Evolutionary conservation across 1,140 invertebrate genomes (phyloP).

Genomic region (Helicoverpa zea): DNA sequence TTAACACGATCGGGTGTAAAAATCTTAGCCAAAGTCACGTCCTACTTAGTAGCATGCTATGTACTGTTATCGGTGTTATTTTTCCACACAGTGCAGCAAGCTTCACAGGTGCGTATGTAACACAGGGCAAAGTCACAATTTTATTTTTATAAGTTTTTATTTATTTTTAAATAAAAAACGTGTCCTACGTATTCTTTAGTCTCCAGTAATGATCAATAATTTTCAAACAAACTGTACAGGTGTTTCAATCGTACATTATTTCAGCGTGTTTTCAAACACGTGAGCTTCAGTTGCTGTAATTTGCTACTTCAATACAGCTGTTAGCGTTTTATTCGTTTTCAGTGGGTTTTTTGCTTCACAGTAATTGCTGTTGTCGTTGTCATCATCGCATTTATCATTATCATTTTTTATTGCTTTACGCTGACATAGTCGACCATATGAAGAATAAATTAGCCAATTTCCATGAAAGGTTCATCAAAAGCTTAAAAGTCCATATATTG

Average conservation of each 20-base stretch:
- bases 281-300: not conserved
- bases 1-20: not conserved
- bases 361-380: not conserved
- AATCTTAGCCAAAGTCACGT: conserved; percentile 9
- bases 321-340: not conserved
- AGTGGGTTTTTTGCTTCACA: no score
- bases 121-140: no score
- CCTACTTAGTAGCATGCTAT: not conserved
- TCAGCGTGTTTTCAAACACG: conserved; percentile 1
- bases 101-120: not conserved
- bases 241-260: not conserved
- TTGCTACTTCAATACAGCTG: not conserved
- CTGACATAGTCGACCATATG: no score
- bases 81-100: not conserved
- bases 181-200: no score
- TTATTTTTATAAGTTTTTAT: no score
- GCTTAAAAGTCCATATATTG: no score
- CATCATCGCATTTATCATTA: not conserved
- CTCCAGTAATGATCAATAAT: no score
- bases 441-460: no score
- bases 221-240: no score
- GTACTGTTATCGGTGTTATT: not conserved
- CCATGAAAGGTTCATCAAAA: no score
- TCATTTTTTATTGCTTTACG: not conserved
- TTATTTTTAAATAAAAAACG: no score